Conservation (phyloP, 2,113 vertebrate genomes). For the Pao palembangensis region DNA sequence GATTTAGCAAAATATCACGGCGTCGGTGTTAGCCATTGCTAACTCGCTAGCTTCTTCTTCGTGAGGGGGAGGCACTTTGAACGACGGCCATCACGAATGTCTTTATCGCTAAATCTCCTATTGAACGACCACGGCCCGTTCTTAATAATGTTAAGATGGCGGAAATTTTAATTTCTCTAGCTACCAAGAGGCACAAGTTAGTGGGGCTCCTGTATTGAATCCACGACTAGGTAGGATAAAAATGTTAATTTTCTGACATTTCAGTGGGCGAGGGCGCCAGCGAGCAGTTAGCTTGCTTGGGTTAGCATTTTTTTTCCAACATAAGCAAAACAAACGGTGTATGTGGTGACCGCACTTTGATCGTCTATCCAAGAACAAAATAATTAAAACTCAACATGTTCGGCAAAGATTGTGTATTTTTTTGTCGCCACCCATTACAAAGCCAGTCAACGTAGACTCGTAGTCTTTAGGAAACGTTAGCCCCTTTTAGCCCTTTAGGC, state of each 20-base stretch:
- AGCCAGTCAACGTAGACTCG: neutral
- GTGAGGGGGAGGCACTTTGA: conserved; percentile 54
- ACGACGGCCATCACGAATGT: conserved; percentile 69
- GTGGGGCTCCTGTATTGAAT: neutral
- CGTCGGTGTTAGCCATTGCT: conserved; percentile 37
- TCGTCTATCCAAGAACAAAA: neutral
- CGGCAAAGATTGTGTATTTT: no score
- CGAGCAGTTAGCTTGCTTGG: conserved; percentile 45
- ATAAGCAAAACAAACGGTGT: conserved; percentile 30
- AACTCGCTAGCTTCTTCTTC: conserved; percentile 45
- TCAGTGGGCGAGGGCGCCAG: conserved; percentile 59
- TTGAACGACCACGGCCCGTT: conserved; percentile 14
- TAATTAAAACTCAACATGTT: no score
- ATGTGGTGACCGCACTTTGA: neutral
- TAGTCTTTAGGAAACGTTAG: conserved; percentile 3
- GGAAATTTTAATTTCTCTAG: neutral
- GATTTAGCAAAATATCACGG: neutral
- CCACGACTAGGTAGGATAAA: conserved; percentile 1
- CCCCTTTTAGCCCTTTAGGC: conserved; percentile 13
- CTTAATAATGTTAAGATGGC: neutral
- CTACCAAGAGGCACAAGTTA: no score
- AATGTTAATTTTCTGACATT: conserved; percentile 9
- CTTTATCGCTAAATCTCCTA: conserved; percentile 55
- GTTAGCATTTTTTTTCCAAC: conserved; percentile 43
- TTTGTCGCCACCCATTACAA: neutral